Base-by-base conservation (phyloP, 2,797 vertebrate species). In the Malacoctenus gilli region DNA sequence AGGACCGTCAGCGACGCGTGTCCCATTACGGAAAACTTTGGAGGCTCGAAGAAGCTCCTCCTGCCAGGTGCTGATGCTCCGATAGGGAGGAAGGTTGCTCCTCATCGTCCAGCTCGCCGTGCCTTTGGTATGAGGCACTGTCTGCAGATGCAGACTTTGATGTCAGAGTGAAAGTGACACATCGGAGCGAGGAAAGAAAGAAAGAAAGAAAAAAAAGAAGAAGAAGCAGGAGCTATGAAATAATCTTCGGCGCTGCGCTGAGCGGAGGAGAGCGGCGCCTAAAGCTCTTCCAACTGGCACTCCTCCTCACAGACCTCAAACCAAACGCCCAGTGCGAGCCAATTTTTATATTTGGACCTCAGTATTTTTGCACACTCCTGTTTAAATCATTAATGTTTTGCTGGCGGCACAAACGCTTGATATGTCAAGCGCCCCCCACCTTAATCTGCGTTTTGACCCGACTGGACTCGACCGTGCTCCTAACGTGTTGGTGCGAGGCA, bases 371-470 rank as follows among this genome's bases (percentile, higher is more conserved):
- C 40, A 35, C 72, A 51, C 59, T 61, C 34, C 69, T 84, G 75
- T 68, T 89, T 85, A 76, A 59, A 79, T 85, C 80, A 88, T 83
- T 76, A 70, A 75, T 83, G 73, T 55, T 50, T 7, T 53, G 31
- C 66, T 64, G 55, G 25, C 51, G 0, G 36, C 61, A 38, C 58
- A 75, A 72, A 76, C 55, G 70, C 72, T 64, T 52, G 60, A 62
- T 15, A 67, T 58, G 59, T 49, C 41, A 43, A 20, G 43, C 61
- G 60, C 22, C 50, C 57, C n/a, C n/a, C n/a, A n/a, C n/a, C 31
- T 30, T 51, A 62, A 73, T 79, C 58, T 68, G 39, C 28, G 23
- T 55, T 68, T 60, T 28, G 66, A 70, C 55, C 31, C 22, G 57
- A 53, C 57, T 49, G 58, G 69, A 73, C 68, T 41, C 42, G 37